These are phyloP conservation scores for Heliconius hewitsoni DNA, from an alignment of 1,140 invertebrate genomes.

Conservation along the genomic window DNA sequence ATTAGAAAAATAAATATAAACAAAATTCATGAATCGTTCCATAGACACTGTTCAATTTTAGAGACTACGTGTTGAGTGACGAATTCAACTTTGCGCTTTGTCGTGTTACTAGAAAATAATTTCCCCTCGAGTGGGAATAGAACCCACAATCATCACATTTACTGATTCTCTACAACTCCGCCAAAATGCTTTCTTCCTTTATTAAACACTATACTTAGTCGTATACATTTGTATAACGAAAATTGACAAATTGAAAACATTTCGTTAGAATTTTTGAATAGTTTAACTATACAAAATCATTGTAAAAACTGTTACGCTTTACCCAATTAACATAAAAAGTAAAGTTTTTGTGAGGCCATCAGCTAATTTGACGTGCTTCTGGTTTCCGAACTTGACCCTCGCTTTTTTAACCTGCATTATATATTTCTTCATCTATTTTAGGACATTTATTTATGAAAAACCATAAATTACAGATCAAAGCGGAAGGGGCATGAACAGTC, in stretches of 20 bases:
- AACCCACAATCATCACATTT: too few species aligned
- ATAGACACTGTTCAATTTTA: not conserved
- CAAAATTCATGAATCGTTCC: too few species aligned
- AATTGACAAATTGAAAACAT: slow-evolving; percentile 13
- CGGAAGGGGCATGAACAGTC: slow-evolving; percentile 22
- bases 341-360: slow-evolving; percentile 14
- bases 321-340: slow-evolving; percentile 16
- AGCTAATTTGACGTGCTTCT: slow-evolving; percentile 24
- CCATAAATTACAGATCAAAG: slow-evolving; percentile 36
- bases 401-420: slow-evolving; percentile 17
- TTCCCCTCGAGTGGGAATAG: not conserved
- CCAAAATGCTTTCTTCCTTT: not conserved
- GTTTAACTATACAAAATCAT: slow-evolving; percentile 8
- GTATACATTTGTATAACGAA: not conserved
- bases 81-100: not conserved
- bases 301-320: slow-evolving; percentile 5
- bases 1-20: too few species aligned
- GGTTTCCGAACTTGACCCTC: slow-evolving; percentile 27
- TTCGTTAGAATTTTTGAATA: slow-evolving; percentile 3
- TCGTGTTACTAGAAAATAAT: not conserved
- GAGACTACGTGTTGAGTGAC: too few species aligned
- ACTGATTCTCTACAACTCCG: not conserved
- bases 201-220: not conserved
- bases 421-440: slow-evolving; percentile 22
- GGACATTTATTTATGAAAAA: slow-evolving; percentile 29